phyloP scores from a whole-genome alignment of 1,140 invertebrate genomes.

The Hyphantria cunea region DNA sequence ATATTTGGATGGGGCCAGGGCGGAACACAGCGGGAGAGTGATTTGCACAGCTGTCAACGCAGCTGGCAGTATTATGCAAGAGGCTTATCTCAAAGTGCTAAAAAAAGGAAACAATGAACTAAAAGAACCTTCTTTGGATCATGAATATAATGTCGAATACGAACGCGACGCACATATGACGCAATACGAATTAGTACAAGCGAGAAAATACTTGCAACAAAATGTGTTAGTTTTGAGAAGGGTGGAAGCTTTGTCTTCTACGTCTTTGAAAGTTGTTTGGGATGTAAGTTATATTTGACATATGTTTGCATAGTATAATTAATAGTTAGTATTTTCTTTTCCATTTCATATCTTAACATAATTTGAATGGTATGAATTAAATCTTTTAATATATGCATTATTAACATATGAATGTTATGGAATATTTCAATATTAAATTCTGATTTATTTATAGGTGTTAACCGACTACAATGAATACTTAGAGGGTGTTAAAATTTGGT shows the following conservation, averaged over 20 bases:
- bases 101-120: constrained; percentile 68
- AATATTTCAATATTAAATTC: too few species aligned
- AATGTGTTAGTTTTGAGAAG: constrained; percentile 92
- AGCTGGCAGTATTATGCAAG: constrained; percentile 75
- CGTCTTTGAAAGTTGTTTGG: constrained; percentile 92
- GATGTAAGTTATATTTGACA: constrained; percentile 84
- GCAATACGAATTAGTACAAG: constrained; percentile 90
- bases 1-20: constrained; percentile 68
- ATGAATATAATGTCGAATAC: constrained; percentile 57
- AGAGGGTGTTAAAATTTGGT: constrained; percentile 96
- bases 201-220: constrained; percentile 88
- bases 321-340: background rate
- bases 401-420: too few species aligned
- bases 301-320: background rate
- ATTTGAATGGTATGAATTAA: too few species aligned
- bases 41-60: constrained; percentile 75
- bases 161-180: constrained; percentile 85
- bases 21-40: constrained; percentile 71
- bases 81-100: constrained; percentile 71
- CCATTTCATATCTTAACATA: too few species aligned
- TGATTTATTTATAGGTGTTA: constrained; percentile 63
- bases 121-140: constrained; percentile 52
- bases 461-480: constrained; percentile 84
- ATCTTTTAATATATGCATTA: too few species aligned
- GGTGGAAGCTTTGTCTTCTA: constrained; percentile 90